Evolutionary conservation across 2,888 invertebrate species (phyloP), one percentile per base, ranked within the genome.

Genomic region (Abrostola triplasia): DNA sequence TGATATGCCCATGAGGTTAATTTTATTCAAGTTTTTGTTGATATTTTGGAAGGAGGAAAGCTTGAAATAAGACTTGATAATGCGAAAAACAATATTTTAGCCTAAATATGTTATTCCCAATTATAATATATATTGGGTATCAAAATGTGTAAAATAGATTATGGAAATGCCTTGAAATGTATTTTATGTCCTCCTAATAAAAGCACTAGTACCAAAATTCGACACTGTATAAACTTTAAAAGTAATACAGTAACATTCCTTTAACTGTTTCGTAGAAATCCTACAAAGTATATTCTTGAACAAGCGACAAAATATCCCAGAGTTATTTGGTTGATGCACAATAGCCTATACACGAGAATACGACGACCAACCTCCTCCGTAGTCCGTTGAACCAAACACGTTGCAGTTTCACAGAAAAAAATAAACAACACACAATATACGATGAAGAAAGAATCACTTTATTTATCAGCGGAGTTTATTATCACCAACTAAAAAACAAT

Each of bases 371-470:
- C 94, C 91, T 90, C 89, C 89, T 92, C 89, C 82, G 90, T 88
- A 92, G 94, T 94, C 93, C 94, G 91, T 93, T 94, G 94, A 94
- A 94, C 94, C 90, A 94, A 92, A 93, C 94, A 93, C 94, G 94
- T 93, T 92, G 92, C 88, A 91, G 91, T 90, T 90, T 90, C 93
- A 94, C 94, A 92, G 71, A 73, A 76, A 90, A 90, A 92, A 92
- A 87, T 85, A 90, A 92, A 92, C 89, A 91, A 87, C 90, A 89
- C 92, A 86, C 88, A 83, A 82, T 77, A 81, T 82, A 60, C 74
- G 67, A 77, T 59, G 61, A 80, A 62, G 62, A 65, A 76, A 79
- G 63, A 79, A 87, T 79, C 93, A 93, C 93, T 91, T 87, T 85
- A 88, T 83, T 78, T 83, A 63, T 58, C 66, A 77, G 57, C 66